Evolutionary conservation across 2,888 invertebrate genomes (phyloP).

Genomic region (Drosophila phalerata): DNA sequence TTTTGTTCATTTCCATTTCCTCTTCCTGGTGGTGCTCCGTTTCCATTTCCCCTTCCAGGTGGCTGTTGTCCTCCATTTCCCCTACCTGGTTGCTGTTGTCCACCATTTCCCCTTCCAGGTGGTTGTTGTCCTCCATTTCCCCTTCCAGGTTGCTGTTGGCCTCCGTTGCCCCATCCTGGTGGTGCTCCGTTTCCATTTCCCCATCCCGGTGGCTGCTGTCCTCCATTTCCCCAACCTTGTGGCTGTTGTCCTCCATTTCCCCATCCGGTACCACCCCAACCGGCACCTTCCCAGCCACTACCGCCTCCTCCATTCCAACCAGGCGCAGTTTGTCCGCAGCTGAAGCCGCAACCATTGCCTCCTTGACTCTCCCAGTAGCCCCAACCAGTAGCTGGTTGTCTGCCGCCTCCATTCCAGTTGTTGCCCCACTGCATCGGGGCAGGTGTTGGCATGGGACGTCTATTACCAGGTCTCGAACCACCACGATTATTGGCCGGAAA

Average conservation of each 20-base stretch:
- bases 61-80: background rate
- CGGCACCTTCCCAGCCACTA: background rate
- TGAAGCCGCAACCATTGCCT: slow-evolving; percentile 28
- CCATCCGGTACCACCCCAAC: slow-evolving; percentile 5
- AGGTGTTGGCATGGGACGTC: background rate
- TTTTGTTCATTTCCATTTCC: background rate
- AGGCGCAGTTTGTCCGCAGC: slow-evolving; percentile 1
- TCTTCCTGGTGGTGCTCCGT: slow-evolving; percentile 10
- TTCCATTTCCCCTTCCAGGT: slow-evolving; percentile 10
- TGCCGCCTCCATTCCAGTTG: slow-evolving; percentile 20
- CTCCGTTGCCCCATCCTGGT: slow-evolving; percentile 23
- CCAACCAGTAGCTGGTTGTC: slow-evolving; percentile 34
- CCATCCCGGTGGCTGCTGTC: background rate
- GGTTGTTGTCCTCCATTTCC: background rate
- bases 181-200: background rate
- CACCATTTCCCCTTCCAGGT: slow-evolving; percentile 14
- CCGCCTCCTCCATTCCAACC: slow-evolving; percentile 38
- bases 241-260: slow-evolving; percentile 16
- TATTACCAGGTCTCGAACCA: slow-evolving; percentile 6
- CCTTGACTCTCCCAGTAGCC: slow-evolving; percentile 23
- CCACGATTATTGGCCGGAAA: slow-evolving; percentile 3
- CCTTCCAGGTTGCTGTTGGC: slow-evolving; percentile 10
- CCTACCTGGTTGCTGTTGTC: slow-evolving; percentile 16
- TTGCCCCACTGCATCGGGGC: background rate
- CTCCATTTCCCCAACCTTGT: slow-evolving; percentile 16